phyloP scores from a whole-genome alignment of 1,140 invertebrate genomes.

The Chrysoperla carnea region DNA sequence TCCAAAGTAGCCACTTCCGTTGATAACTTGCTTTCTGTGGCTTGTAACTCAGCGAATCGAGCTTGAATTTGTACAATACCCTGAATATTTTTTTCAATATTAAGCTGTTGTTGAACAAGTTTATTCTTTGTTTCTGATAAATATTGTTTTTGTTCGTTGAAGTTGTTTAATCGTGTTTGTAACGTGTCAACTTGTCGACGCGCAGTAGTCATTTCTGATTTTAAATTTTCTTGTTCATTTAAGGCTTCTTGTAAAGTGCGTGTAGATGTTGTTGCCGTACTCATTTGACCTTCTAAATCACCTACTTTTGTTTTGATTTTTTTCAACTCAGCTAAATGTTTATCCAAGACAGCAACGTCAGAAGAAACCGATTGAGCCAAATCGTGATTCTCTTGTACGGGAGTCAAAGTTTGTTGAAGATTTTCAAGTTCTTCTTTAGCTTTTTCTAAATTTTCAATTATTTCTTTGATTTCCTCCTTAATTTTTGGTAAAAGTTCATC shows the following conservation, averaged over 20 bases:
- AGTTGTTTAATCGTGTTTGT: not conserved
- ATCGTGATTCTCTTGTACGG: not conserved
- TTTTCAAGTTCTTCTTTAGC: slow-evolving; percentile 8
- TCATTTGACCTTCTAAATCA: not conserved
- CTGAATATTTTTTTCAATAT: slow-evolving; percentile 12
- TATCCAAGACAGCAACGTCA: not conserved
- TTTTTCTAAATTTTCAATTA: slow-evolving; percentile 20
- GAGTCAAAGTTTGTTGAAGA: slow-evolving; percentile 2
- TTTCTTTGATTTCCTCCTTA: slow-evolving; percentile 22
- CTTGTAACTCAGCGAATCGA: slow-evolving; percentile 20
- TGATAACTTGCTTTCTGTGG: slow-evolving; percentile 17
- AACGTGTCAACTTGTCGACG: not conserved
- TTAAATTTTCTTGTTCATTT: slow-evolving; percentile 1
- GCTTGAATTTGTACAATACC: slow-evolving; percentile 20
- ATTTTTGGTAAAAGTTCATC: slow-evolving; percentile 24
- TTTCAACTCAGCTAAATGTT: not conserved
- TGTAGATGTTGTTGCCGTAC: slow-evolving; percentile 7
- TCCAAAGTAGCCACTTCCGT: slow-evolving; percentile 21
- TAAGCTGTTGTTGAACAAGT: slow-evolving; percentile 10
- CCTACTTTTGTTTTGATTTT: not conserved
- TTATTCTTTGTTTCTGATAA: slow-evolving; percentile 11
- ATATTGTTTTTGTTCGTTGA: slow-evolving; percentile 10
- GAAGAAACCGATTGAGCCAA: not conserved
- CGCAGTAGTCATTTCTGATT: not conserved
- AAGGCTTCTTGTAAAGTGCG: not conserved